These are phyloP conservation scores for Gastrophysa polygoni DNA, from an alignment of 2,888 invertebrate genomes.

Conservation along the genomic window DNA sequence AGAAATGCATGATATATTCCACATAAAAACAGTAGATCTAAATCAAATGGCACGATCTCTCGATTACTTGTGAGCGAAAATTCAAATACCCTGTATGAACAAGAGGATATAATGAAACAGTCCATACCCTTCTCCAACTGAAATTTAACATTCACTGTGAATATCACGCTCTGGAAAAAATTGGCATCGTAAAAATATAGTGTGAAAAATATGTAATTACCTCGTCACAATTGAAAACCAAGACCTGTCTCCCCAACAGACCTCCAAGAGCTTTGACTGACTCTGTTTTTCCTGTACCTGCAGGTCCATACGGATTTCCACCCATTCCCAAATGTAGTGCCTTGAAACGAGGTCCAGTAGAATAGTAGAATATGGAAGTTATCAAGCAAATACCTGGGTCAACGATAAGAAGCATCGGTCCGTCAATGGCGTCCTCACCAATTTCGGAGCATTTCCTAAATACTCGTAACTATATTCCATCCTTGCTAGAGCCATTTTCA, in stretches of 20 bases:
- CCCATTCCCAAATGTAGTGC: slow-evolving; percentile 95
- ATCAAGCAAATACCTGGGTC: slow-evolving; percentile 75
- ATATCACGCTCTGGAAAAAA: too few species aligned
- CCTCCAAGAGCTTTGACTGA: slow-evolving; percentile 95
- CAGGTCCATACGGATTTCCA: slow-evolving; percentile 98
- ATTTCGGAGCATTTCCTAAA: slow-evolving; percentile 92
- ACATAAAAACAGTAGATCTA: too few species aligned
- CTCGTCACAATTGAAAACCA: slow-evolving; percentile 98
- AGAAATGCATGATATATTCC: too few species aligned
- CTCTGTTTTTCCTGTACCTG: slow-evolving; percentile 99
- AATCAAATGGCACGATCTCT: too few species aligned
- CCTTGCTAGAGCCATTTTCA: slow-evolving; percentile 92
- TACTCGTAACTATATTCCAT: slow-evolving; percentile 98
- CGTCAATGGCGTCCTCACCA: slow-evolving; percentile 94
- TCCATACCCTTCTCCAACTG: too few species aligned
- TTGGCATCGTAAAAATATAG: too few species aligned
- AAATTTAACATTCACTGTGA: too few species aligned
- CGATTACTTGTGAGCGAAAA: too few species aligned
- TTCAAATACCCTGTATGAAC: too few species aligned
- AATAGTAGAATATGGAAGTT: background rate
- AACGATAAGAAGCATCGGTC: slow-evolving; percentile 97
- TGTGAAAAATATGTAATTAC: too few species aligned
- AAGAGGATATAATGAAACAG: too few species aligned
- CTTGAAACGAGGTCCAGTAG: slow-evolving; percentile 56
- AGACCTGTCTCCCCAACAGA: slow-evolving; percentile 89